Evolutionary conservation across 2,113 vertebrate genomes (phyloP).

Genomic region (Passer domesticus): DNA sequence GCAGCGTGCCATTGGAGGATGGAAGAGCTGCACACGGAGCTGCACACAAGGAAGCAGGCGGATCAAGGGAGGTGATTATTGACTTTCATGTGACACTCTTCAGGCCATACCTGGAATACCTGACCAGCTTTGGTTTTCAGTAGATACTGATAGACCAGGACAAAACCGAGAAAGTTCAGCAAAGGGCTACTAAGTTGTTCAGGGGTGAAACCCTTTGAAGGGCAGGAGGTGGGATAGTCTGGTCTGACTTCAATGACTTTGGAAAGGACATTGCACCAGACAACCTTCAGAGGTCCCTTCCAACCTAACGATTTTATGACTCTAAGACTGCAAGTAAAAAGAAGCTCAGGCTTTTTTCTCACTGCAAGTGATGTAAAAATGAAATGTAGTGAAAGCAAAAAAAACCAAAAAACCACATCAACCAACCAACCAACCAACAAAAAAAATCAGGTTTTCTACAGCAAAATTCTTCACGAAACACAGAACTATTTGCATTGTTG

Average conservation of each 20-base stretch:
- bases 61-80: not conserved
- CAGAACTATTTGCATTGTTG: not conserved
- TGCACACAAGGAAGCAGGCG: not conserved
- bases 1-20: rapidly evolving
- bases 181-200: not conserved
- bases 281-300: not conserved
- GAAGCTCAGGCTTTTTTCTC: not conserved
- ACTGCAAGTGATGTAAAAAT: not conserved
- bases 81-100: not conserved
- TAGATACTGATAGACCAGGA: not conserved
- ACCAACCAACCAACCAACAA: not conserved
- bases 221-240: not conserved
- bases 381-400: not conserved
- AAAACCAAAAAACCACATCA: too few species aligned
- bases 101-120: not conserved
- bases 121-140: not conserved
- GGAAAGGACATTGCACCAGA: not conserved
- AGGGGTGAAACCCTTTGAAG: not conserved
- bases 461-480: not conserved
- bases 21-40: not conserved
- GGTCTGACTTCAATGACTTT: not conserved
- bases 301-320: not conserved
- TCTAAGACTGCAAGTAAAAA: not conserved
- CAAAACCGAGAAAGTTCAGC: not conserved
- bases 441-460: not conserved